phyloP scores from a whole-genome alignment of 92 coral and sea anemone genomes.

The Porites lobata region DNA sequence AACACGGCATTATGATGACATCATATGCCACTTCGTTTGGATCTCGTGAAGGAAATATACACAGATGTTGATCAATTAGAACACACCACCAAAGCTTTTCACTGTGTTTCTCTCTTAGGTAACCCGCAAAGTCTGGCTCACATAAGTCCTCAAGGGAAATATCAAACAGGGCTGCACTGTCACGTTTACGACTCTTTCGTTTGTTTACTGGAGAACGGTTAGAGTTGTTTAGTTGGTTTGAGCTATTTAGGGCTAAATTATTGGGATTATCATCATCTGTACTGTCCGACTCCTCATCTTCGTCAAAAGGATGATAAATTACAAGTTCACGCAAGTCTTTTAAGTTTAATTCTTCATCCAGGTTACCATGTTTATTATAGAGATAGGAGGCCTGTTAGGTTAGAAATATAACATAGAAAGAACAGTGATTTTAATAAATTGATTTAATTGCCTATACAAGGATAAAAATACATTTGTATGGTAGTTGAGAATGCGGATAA shows the following conservation, averaged over 20 bases:
- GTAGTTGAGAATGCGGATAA: too few relatives aligned
- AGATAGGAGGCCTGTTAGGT: slow-evolving; percentile 51
- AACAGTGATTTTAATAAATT: neutral
- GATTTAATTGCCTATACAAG: too few relatives aligned
- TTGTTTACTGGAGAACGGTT: slow-evolving; percentile 56
- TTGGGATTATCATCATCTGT: slow-evolving; percentile 57
- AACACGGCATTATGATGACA: slow-evolving; percentile 94
- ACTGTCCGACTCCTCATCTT: slow-evolving; percentile 69
- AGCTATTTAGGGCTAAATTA: slow-evolving; percentile 1
- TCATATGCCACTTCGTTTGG: slow-evolving; percentile 97
- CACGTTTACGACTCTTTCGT: slow-evolving; percentile 93
- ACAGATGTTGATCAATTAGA: slow-evolving; percentile 93
- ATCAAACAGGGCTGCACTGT: slow-evolving; percentile 96
- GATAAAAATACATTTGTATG: too few relatives aligned
- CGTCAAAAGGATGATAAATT: slow-evolving; percentile 86
- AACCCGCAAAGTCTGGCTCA: slow-evolving; percentile 94
- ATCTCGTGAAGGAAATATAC: slow-evolving; percentile 96
- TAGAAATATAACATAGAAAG: slow-evolving; percentile 37
- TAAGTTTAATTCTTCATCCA: slow-evolving; percentile 79
- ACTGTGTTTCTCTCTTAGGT: slow-evolving; percentile 91
- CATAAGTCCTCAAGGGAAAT: slow-evolving; percentile 91
- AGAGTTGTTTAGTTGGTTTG: slow-evolving; percentile 37
- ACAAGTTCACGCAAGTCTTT: slow-evolving; percentile 85
- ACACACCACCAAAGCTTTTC: slow-evolving; percentile 98
- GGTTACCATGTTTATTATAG: slow-evolving; percentile 50